Conservation (phyloP, 2,113 vertebrate genomes). For the Tiliqua scincoides region DNA sequence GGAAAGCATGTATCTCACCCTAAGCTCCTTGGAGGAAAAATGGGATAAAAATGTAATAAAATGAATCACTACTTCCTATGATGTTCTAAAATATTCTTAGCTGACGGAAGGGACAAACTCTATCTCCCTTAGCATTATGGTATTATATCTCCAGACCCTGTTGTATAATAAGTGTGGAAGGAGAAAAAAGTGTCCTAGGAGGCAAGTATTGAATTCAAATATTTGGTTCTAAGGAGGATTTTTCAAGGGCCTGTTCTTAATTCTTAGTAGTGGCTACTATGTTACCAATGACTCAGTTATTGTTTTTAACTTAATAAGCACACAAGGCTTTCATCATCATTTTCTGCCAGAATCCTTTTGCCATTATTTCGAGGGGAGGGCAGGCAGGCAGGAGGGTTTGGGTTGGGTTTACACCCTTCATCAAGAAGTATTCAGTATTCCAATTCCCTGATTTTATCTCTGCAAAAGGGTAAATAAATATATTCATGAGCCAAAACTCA, state of each 20-base stretch:
- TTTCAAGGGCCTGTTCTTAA: slow-evolving; percentile 2
- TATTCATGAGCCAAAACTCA: background rate
- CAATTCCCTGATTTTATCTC: background rate
- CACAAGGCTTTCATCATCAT: slow-evolving; percentile 65
- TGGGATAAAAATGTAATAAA: no score
- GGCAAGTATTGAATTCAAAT: background rate
- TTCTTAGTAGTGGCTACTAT: background rate
- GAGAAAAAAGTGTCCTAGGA: background rate
- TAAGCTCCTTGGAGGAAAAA: no score
- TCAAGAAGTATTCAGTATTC: background rate
- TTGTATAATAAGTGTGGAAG: background rate
- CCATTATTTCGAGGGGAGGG: background rate
- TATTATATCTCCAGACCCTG: background rate
- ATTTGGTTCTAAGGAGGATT: background rate
- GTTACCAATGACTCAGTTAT: slow-evolving; percentile 44
- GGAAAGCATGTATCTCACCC: no score
- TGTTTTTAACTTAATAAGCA: slow-evolving; percentile 48
- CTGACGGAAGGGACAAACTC: no score
- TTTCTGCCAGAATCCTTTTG: slow-evolving; percentile 43
- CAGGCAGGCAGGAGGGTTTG: no score
- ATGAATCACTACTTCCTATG: background rate
- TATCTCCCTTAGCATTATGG: no score
- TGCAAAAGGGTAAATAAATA: background rate
- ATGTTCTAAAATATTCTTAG: background rate
- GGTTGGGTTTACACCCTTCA: no score